phyloP scores from a whole-genome alignment of 2,797 vertebrate genomes.

The Molossus alvarezi region DNA sequence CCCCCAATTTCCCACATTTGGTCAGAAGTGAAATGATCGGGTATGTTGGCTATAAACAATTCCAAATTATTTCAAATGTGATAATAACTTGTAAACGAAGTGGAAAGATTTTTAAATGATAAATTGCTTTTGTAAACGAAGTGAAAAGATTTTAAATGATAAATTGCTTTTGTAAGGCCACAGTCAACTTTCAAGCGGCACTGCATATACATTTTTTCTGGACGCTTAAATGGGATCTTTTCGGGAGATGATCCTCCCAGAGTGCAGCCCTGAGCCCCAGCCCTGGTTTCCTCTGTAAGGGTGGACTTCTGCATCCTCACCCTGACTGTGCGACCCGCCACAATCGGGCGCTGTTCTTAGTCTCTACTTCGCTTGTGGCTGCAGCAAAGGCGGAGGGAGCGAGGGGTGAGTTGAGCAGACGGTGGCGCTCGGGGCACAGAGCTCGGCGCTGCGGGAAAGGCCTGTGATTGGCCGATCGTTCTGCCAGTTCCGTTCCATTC shows the following conservation, averaged over 20 bases:
- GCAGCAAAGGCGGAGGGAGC: neutral
- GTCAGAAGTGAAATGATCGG: constrained; percentile 9
- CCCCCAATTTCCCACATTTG: neutral
- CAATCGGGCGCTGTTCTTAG: neutral
- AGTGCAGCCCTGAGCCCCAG: neutral
- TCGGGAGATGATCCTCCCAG: neutral
- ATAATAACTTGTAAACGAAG: neutral
- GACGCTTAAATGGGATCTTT: neutral
- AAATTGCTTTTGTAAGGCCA: neutral
- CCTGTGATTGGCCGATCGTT: neutral
- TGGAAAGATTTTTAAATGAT: neutral
- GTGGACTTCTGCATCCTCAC: neutral
- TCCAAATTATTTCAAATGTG: constrained; percentile 9
- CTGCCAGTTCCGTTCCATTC: neutral
- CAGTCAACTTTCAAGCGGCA: neutral
- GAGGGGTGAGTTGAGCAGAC: neutral
- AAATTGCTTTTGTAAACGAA: neutral
- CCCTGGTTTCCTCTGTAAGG: neutral
- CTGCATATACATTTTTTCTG: neutral
- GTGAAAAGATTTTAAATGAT: neutral
- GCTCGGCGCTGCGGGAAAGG: neutral
- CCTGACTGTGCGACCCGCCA: neutral
- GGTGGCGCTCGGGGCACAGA: neutral
- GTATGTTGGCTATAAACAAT: neutral
- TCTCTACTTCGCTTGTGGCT: neutral